Evolutionary conservation across 2,888 invertebrate species (phyloP).

Genomic region (Drosophila nr. perissopoda): DNA sequence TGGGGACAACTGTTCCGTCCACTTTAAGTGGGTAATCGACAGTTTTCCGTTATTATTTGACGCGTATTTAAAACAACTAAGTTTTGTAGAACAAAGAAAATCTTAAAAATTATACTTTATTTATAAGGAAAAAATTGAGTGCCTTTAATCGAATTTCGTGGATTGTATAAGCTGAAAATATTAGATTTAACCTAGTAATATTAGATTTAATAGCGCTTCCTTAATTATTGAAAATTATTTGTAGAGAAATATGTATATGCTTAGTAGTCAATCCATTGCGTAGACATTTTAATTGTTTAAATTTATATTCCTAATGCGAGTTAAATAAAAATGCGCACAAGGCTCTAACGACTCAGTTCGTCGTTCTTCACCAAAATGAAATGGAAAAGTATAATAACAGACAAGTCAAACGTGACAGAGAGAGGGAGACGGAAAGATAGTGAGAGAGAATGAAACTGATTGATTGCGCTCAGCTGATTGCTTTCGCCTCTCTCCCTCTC

Average conservation of each 20-base stretch:
- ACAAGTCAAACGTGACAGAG: background rate
- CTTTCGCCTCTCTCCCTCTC: background rate
- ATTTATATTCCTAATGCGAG: background rate
- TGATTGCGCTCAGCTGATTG: constrained; percentile 45
- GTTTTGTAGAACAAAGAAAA: no score
- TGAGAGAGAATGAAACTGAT: constrained; percentile 9
- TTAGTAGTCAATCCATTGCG: background rate
- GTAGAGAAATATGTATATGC: background rate
- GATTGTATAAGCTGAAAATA: background rate
- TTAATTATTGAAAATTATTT: no score
- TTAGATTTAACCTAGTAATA: no score
- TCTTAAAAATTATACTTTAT: no score
- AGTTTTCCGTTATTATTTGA: no score
- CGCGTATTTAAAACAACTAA: no score
- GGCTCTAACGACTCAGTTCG: background rate
- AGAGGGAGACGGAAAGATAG: background rate
- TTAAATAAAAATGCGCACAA: background rate
- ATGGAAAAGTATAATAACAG: constrained; percentile 5
- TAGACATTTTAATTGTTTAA: background rate
- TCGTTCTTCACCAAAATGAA: background rate
- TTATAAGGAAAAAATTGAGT: background rate
- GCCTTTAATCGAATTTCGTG: background rate
- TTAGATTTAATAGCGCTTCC: no score
- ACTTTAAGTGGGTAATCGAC: no score
- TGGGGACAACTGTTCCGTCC: no score